Evolutionary conservation across 37 sponge, comb jelly and placozoan genomes (phyloP).

Genomic region (Tethya wilhelma): DNA sequence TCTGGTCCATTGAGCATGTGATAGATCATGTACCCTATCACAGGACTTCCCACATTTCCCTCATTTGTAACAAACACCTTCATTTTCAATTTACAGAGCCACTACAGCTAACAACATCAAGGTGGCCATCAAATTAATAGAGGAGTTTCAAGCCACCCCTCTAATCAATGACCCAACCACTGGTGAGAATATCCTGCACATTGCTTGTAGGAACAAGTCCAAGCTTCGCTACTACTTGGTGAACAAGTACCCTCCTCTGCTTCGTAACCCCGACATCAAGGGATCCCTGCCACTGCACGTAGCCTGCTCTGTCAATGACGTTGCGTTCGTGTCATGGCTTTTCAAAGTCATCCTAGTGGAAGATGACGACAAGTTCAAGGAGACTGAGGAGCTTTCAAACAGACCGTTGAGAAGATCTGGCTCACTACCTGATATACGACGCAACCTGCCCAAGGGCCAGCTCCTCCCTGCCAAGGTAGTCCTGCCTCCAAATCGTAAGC

Average conservation of each 20-base stretch:
- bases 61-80: background rate
- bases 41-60: too few relatives aligned
- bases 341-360: constrained; percentile 34
- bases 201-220: constrained; percentile 55
- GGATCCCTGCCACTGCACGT: constrained; percentile 53
- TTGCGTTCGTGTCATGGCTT: constrained; percentile 65
- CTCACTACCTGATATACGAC: constrained; percentile 10
- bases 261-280: constrained; percentile 28
- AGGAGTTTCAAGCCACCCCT: constrained; percentile 25
- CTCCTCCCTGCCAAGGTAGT: background rate
- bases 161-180: constrained; percentile 33
- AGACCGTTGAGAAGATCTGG: background rate
- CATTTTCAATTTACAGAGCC: constrained; percentile 39
- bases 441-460: background rate
- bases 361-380: background rate
- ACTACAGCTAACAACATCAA: constrained; percentile 39
- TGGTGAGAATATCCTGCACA: constrained; percentile 58
- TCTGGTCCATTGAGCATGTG: too few relatives aligned
- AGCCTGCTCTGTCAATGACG: constrained; percentile 65
- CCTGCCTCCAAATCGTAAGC: constrained; percentile 2
- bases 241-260: constrained; percentile 42
- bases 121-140: constrained; percentile 33
- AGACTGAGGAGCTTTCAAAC: background rate
- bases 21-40: too few relatives aligned
- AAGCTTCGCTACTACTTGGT: constrained; percentile 54